phyloP scores from a whole-genome alignment of 2,888 invertebrate species.

The Melinaea marsaeus region DNA sequence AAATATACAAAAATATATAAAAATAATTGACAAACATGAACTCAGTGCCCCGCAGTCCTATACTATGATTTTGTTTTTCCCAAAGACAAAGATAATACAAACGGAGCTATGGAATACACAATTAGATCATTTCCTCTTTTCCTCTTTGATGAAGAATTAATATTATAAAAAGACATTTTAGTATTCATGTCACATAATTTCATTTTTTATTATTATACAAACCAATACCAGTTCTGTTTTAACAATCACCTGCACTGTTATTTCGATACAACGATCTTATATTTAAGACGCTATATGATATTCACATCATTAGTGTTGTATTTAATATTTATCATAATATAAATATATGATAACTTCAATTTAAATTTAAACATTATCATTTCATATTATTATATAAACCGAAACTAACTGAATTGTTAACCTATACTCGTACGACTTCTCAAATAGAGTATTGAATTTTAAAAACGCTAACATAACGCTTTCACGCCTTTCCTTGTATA shows the following conservation, averaged over 20 bases:
- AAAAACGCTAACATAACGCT: neutral
- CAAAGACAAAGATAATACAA: constrained; percentile 43
- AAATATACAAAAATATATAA: neutral
- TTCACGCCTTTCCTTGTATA: constrained; percentile 1
- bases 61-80: constrained; percentile 38
- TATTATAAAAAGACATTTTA: constrained; percentile 31
- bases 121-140: constrained; percentile 43
- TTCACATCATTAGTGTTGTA: too few species aligned
- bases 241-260: neutral
- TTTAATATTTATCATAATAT: too few species aligned
- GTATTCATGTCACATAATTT: constrained; percentile 27
- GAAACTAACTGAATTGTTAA: too few species aligned
- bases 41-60: constrained; percentile 33
- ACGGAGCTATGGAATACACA: constrained; percentile 46
- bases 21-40: neutral
- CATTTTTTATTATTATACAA: constrained; percentile 14
- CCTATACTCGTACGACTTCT: neutral
- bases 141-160: constrained; percentile 41
- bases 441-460: neutral
- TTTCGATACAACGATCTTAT: neutral
- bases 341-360: too few species aligned
- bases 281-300: too few species aligned
- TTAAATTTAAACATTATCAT: too few species aligned
- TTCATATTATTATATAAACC: too few species aligned
- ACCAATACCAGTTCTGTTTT: neutral